A percentile compares a stretch with the other conserved stretches of the same genome.
Conservation (phyloP, 2,113 vertebrate species). For the Vireo altiloquus region DNA sequence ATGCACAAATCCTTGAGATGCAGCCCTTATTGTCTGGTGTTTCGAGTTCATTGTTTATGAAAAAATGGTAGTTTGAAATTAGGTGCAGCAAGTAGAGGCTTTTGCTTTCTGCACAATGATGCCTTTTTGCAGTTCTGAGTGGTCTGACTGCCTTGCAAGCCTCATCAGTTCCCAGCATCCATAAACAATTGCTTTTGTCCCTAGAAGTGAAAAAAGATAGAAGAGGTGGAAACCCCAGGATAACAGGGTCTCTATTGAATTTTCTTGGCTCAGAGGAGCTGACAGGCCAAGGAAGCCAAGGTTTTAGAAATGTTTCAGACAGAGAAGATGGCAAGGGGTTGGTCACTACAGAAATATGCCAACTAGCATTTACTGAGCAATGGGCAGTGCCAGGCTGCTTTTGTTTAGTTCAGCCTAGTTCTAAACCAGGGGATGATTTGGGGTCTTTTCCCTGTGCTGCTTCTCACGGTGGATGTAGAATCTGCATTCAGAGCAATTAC, state of each 20-base stretch:
- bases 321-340: conserved; percentile 9
- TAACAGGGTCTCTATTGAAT: conserved; percentile 55
- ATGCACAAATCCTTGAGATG: neutral
- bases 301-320: conserved; percentile 47
- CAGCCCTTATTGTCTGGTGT: neutral
- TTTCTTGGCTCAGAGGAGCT: conserved; percentile 39
- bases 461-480: conserved; percentile 1
- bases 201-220: conserved; percentile 38
- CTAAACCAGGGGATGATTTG: neutral
- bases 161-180: conserved; percentile 12
- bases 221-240: conserved; percentile 32
- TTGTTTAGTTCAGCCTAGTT: conserved; percentile 2
- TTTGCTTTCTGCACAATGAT: conserved; percentile 26
- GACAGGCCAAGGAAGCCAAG: conserved; percentile 30
- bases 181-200: conserved; percentile 46
- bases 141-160: conserved; percentile 27
- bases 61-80: neutral
- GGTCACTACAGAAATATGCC: conserved; percentile 22
- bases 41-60: neutral
- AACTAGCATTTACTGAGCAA: neutral
- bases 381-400: conserved; percentile 3
- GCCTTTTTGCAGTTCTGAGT: conserved; percentile 34
- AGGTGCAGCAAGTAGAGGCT: neutral
- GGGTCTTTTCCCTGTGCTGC: neutral
- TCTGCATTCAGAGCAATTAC: conserved; percentile 35